Evolutionary conservation across 2,113 vertebrate species (phyloP).

Genomic region (Isichthys henryi): DNA sequence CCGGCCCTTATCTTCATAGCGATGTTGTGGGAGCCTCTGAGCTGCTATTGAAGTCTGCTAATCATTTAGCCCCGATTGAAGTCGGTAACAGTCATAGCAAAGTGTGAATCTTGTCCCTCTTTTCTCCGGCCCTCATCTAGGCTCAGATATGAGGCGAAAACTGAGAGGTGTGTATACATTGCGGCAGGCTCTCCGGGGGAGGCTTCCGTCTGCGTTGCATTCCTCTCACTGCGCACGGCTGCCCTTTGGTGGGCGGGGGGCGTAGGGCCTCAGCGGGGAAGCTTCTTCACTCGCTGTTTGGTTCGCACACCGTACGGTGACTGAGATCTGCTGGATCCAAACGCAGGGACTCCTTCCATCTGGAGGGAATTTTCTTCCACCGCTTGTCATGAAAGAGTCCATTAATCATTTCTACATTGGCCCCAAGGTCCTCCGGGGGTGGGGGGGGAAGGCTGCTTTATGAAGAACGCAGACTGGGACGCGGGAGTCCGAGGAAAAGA

Average conservation of each 20-base stretch:
- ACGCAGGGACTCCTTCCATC: constrained; percentile 4
- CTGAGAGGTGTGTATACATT: neutral
- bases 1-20: constrained; percentile 41
- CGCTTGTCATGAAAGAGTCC: constrained; percentile 10
- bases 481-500: neutral
- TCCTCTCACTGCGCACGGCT: neutral
- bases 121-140: neutral
- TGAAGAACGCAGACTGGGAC: neutral
- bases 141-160: neutral
- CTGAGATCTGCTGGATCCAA: neutral
- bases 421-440: neutral
- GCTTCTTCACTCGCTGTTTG: neutral
- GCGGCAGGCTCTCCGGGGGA: neutral
- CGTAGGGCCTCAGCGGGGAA: neutral
- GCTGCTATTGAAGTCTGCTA: neutral
- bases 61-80: constrained; percentile 10
- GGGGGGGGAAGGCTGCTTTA: neutral
- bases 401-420: constrained; percentile 20
- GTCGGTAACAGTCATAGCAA: neutral
- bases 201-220: neutral
- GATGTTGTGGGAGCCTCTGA: neutral
- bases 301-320: neutral
- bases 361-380: constrained; percentile 16
- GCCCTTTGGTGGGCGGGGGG: neutral
- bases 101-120: neutral